phyloP scores from a whole-genome alignment of 1,140 invertebrate genomes.

The Paracyclopina nana region DNA sequence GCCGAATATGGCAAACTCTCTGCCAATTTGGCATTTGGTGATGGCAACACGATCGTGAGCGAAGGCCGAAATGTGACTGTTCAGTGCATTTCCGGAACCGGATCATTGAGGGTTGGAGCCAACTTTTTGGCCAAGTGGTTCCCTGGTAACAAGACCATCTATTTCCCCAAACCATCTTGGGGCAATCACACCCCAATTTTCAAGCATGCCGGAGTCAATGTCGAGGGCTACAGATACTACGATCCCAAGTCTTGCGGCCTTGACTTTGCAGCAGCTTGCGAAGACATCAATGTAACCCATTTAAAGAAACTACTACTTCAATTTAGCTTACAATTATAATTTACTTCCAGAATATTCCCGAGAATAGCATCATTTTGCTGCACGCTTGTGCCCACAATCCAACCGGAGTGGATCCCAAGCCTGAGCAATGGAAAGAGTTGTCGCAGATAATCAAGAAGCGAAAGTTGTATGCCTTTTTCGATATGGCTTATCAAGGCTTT shows the following conservation, averaged over 20 bases:
- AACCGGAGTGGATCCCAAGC: conserved; percentile 83
- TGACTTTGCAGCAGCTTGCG: conserved; percentile 70
- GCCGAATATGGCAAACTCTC: conserved; percentile 55
- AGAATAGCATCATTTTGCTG: conserved; percentile 72
- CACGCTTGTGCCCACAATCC: conserved; percentile 99
- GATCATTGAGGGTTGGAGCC: conserved; percentile 75
- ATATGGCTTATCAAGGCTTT: conserved; percentile 85
- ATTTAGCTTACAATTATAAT: no score
- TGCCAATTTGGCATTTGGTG: conserved; percentile 72
- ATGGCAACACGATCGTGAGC: conserved; percentile 27
- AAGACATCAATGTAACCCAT: conserved; percentile 69
- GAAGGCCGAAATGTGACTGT: conserved; percentile 20
- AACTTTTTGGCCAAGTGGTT: conserved; percentile 75
- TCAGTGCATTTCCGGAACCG: conserved; percentile 77
- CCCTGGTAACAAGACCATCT: conserved; percentile 60
- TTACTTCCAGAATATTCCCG: conserved; percentile 61
- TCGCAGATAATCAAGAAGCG: conserved; percentile 55
- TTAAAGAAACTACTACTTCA: no score
- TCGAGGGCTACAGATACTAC: conserved; percentile 88
- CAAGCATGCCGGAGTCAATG: conserved; percentile 61
- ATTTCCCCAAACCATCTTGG: conserved; percentile 89
- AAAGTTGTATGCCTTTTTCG: conserved; percentile 90
- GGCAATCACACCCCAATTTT: conserved; percentile 92
- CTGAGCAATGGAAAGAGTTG: conserved; percentile 73
- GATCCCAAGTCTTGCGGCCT: conserved; percentile 86